Evolutionary conservation across 2,113 vertebrate species (phyloP).

Genomic region (Brachyistius frenatus): DNA sequence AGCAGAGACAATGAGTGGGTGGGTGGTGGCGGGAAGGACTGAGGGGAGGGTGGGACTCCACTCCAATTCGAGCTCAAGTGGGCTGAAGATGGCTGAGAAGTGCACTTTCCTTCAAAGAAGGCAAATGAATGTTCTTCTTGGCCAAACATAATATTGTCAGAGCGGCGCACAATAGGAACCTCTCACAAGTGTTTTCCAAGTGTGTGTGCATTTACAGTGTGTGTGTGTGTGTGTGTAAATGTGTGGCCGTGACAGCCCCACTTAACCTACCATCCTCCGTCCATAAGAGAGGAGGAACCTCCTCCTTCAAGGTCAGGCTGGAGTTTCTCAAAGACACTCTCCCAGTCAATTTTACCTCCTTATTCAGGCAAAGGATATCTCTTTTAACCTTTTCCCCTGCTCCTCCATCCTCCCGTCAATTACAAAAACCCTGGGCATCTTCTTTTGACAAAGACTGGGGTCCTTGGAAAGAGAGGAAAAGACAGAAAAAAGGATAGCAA

Average conservation of each 20-base stretch:
- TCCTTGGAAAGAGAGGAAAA: conserved; percentile 68
- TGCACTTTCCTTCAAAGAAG: conserved; percentile 78
- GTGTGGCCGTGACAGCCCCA: conserved; percentile 58
- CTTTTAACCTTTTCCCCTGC: conserved; percentile 75
- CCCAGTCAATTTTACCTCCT: conserved; percentile 75
- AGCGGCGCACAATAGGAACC: conserved; percentile 75
- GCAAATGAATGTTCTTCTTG: conserved; percentile 85
- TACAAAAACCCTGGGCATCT: conserved; percentile 69
- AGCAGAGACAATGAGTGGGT: conserved; percentile 72
- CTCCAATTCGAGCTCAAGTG: conserved; percentile 76
- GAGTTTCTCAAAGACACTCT: conserved; percentile 78
- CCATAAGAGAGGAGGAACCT: conserved; percentile 59
- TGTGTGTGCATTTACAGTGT: conserved; percentile 64
- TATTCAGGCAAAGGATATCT: conserved; percentile 81
- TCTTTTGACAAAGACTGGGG: conserved; percentile 64
- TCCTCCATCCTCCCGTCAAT: conserved; percentile 62
- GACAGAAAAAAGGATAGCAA: conserved; percentile 57
- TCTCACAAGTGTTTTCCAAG: conserved; percentile 60
- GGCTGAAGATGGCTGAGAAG: conserved; percentile 78
- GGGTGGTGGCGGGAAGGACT: conserved; percentile 63
- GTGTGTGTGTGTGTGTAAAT: conserved; percentile 47
- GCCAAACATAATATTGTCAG: conserved; percentile 84
- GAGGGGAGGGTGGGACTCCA: conserved; percentile 51
- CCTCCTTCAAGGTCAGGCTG: conserved; percentile 78
- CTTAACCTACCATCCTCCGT: conserved; percentile 78